Percentiles rank a stretch among this genome's conserved stretches.
phyloP scores from a whole-genome alignment of 2,797 vertebrate genomes.

The Euphonia xanthogaster region DNA sequence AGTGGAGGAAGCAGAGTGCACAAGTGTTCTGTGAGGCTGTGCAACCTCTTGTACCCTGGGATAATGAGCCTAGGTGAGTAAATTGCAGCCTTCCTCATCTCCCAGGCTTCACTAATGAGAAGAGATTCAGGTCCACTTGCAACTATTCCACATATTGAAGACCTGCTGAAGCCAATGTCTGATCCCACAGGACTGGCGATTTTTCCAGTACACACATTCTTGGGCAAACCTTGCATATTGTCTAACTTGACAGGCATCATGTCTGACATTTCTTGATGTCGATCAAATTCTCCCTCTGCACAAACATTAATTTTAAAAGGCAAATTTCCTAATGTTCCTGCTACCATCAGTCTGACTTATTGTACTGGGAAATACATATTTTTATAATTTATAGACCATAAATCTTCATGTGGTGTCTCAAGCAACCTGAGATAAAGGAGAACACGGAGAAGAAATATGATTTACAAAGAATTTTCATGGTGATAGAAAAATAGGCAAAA shows the following conservation, averaged over 20 bases:
- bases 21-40: not conserved
- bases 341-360: not conserved
- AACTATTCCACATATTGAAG: not conserved
- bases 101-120: not conserved
- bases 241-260: not conserved
- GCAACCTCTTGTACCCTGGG: not conserved
- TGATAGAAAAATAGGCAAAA: not conserved
- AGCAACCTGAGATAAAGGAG: not conserved
- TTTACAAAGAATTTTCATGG: not conserved
- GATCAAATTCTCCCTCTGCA: not conserved
- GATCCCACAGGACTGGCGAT: not conserved
- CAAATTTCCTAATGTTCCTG: not conserved
- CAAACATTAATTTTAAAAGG: not conserved
- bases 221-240: not conserved
- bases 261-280: not conserved
- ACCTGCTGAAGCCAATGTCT: not conserved
- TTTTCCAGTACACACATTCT: not conserved
- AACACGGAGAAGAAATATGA: fast-evolving
- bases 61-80: not conserved
- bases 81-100: not conserved
- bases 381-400: not conserved
- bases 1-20: not conserved
- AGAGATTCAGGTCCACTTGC: not conserved
- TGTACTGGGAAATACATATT: fast-evolving
- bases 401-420: not conserved